Conservation (phyloP, 2,113 vertebrate species). For the Scophthalmus maximus region DNA sequence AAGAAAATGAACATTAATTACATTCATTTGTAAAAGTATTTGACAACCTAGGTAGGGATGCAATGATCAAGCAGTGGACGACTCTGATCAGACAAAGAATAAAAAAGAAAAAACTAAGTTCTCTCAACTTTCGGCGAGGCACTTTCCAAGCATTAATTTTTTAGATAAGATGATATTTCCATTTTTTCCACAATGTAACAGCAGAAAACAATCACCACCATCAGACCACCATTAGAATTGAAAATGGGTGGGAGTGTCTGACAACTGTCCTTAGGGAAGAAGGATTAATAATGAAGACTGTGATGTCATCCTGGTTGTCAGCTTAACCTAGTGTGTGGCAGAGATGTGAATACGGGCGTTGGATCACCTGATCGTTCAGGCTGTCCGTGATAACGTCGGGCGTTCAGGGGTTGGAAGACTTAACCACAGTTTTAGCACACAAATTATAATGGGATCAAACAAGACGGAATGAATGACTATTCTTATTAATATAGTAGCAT, state of each 20-base stretch:
- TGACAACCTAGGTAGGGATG: too few species aligned
- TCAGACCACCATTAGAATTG: background rate
- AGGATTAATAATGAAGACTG: background rate
- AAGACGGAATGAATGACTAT: background rate
- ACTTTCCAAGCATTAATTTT: background rate
- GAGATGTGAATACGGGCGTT: slow-evolving; percentile 1
- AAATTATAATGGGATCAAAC: slow-evolving; percentile 8
- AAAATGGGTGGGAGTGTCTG: background rate
- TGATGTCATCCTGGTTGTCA: background rate
- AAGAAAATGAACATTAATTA: too few species aligned
- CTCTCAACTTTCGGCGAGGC: too few species aligned
- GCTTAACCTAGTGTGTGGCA: slow-evolving; percentile 1
- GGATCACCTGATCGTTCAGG: slow-evolving; percentile 22
- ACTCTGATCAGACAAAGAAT: too few species aligned
- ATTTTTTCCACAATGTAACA: background rate
- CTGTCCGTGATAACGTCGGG: background rate
- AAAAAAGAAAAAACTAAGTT: too few species aligned
- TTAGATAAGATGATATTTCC: background rate
- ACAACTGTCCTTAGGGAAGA: background rate
- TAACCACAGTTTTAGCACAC: slow-evolving; percentile 8
- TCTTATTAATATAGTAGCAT: background rate
- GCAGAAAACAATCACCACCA: background rate
- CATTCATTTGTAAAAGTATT: too few species aligned
- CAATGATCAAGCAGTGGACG: too few species aligned
- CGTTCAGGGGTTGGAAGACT: background rate